Conservation (phyloP, 2,797 vertebrate species). For the Momotus momota region DNA sequence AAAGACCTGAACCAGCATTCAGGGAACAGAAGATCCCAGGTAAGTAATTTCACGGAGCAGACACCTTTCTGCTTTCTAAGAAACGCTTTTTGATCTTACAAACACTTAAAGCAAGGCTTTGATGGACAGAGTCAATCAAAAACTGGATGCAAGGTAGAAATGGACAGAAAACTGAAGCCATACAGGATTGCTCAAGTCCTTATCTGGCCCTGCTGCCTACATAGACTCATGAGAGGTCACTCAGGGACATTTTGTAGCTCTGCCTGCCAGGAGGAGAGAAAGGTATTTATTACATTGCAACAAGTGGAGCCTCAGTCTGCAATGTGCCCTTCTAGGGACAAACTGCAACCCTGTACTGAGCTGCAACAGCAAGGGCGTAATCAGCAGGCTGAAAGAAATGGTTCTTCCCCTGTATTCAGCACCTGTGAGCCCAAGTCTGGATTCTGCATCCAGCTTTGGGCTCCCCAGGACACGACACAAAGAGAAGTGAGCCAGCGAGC, state of each 20-base stretch:
- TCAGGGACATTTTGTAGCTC: slow-evolving; percentile 8
- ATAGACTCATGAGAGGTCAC: neutral
- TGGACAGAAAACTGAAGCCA: neutral
- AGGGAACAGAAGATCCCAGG: neutral
- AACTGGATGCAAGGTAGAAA: neutral
- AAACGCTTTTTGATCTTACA: neutral
- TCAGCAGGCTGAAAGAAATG: neutral
- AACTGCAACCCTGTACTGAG: neutral
- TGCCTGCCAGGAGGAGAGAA: neutral
- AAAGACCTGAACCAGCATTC: neutral
- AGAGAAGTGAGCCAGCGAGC: neutral
- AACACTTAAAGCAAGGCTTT: neutral
- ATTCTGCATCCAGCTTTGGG: neutral
- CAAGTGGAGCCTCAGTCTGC: neutral
- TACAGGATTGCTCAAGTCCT: neutral
- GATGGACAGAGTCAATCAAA: neutral
- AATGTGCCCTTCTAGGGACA: neutral
- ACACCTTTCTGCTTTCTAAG: neutral
- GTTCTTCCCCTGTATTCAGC: neutral
- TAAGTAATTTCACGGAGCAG: neutral
- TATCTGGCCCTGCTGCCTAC: neutral
- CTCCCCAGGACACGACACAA: neutral
- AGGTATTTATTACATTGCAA: neutral
- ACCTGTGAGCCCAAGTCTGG: neutral
- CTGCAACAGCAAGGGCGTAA: neutral